A percentile compares a stretch with the other conserved stretches of the same genome.
phyloP scores from a whole-genome alignment of 2,797 vertebrate genomes.

The Luscinia megarhynchos region DNA sequence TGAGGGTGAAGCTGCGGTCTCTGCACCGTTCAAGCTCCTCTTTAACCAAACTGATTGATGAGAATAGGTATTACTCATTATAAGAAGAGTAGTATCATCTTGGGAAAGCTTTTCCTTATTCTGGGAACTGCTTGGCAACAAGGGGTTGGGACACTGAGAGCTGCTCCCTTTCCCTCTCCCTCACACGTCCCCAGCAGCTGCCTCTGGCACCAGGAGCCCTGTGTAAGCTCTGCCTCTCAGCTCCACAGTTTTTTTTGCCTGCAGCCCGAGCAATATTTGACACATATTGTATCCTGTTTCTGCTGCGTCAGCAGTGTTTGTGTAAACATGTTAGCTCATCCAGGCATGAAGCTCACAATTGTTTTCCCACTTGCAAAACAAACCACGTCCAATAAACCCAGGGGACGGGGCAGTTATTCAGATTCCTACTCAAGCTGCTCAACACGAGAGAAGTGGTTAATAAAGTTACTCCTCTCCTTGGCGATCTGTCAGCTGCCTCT shows the following conservation, averaged over 20 bases:
- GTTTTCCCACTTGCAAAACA: constrained; percentile 36
- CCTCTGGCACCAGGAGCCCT: constrained; percentile 7
- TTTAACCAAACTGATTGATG: not conserved
- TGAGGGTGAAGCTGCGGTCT: not conserved
- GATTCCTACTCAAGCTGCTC: constrained; percentile 16
- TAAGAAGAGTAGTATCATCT: not conserved
- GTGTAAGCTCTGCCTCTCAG: constrained; percentile 23
- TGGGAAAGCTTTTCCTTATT: not conserved
- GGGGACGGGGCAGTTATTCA: not conserved
- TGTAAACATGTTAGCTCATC: constrained; percentile 35
- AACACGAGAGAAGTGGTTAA: constrained; percentile 27
- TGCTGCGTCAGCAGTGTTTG: constrained; percentile 35
- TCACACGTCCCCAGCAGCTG: not conserved
- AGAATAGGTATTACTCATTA: not conserved
- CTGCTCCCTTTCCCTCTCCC: not conserved
- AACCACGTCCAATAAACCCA: not conserved
- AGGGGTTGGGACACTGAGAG: not conserved
- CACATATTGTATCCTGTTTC: constrained; percentile 16
- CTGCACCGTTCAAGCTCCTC: not conserved
- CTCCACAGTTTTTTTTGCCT: constrained; percentile 25
- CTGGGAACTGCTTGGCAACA: not conserved
- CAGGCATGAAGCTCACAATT: not conserved
- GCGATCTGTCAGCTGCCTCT: not conserved
- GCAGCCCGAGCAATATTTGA: constrained; percentile 51
- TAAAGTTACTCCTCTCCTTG: constrained; percentile 39